A percentile compares a stretch with the other conserved stretches of the same genome.
phyloP scores from a whole-genome alignment of 2,888 invertebrate genomes.

The Euzetes globulus region DNA sequence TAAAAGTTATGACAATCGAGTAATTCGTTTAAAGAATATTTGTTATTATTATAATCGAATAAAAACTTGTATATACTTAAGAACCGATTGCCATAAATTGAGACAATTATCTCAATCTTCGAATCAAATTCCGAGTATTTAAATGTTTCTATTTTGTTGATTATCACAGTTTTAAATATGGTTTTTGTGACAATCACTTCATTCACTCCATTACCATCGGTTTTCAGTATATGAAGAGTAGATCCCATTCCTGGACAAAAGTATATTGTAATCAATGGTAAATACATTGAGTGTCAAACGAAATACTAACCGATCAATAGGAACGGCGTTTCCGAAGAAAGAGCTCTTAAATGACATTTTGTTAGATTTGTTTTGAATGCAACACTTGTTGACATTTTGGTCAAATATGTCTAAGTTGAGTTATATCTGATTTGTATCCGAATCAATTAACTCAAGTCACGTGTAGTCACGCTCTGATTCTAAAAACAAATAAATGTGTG shows the following conservation, averaged over 20 bases:
- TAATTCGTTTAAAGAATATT: not conserved
- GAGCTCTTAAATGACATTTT: constrained; percentile 6
- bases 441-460: too few relatives aligned
- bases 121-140: not conserved
- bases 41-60: not conserved
- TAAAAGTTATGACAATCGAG: not conserved
- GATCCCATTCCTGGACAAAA: not conserved
- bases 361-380: not conserved
- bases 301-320: not conserved
- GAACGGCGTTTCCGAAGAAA: not conserved
- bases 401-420: too few relatives aligned
- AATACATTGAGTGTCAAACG: not conserved
- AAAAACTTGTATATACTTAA: not conserved
- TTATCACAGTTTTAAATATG: not conserved
- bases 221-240: not conserved
- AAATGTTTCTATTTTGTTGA: not conserved
- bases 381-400: not conserved
- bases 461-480: too few relatives aligned
- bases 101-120: not conserved
- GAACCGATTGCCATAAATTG: not conserved
- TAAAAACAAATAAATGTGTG: too few relatives aligned
- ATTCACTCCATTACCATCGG: not conserved
- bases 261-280: not conserved
- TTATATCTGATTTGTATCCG: too few relatives aligned
- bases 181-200: not conserved